Evolutionary conservation across 2,888 invertebrate species (phyloP).

Genomic region (Myopa tessellatipennis): DNA sequence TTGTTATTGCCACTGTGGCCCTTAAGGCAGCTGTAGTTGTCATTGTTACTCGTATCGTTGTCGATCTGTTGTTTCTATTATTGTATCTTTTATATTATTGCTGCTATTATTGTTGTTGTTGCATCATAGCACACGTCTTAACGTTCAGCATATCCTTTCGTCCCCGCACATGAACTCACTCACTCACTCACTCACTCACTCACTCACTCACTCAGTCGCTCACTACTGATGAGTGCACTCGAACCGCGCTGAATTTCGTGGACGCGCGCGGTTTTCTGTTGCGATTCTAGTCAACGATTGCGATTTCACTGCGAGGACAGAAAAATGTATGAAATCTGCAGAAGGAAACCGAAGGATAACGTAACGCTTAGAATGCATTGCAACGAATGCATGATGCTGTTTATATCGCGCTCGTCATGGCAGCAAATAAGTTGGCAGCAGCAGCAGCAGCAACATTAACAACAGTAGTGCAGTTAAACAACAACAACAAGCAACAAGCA

Average conservation of each 20-base stretch:
- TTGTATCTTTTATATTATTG: neutral
- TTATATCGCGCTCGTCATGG: conserved; percentile 47
- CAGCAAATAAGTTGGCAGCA: conserved; percentile 12
- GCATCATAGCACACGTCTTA: neutral
- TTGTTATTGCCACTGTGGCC: neutral
- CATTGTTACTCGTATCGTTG: neutral
- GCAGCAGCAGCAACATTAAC: conserved; percentile 2
- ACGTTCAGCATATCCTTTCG: too few relatives aligned
- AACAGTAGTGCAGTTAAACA: conserved; percentile 5
- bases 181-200: too few relatives aligned
- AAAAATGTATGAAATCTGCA: neutral
- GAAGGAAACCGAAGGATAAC: conserved; percentile 4
- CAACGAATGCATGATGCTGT: conserved; percentile 38
- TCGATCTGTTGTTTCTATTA: neutral
- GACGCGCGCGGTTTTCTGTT: neutral
- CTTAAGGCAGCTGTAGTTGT: neutral
- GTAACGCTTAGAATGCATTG: conserved; percentile 45
- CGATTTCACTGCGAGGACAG: neutral
- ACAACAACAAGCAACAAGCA: neutral
- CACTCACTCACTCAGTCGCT: too few relatives aligned
- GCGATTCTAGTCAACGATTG: neutral
- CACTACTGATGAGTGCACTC: too few relatives aligned
- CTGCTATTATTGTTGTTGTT: neutral
- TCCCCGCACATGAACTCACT: too few relatives aligned
- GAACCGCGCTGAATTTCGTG: neutral